Evolutionary conservation across 2,113 vertebrate species (phyloP).

Genomic region (Erythrocebus patas): DNA sequence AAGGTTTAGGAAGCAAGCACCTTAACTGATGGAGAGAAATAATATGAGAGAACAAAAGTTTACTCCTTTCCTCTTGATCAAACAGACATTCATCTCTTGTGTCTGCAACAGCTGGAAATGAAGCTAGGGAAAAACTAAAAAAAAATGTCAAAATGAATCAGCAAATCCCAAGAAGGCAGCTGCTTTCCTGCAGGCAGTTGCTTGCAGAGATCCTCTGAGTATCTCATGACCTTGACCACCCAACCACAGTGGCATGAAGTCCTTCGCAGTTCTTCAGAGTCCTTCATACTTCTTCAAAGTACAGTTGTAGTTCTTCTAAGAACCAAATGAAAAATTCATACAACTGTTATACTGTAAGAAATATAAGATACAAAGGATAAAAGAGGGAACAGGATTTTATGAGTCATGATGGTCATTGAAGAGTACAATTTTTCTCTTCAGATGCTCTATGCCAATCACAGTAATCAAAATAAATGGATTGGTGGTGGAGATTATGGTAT

Average conservation of each 20-base stretch:
- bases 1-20: not conserved
- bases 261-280: not conserved
- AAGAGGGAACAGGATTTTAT: not conserved
- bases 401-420: not conserved
- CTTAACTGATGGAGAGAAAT: not conserved
- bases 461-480: not conserved
- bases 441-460: not conserved
- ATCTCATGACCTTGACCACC: not conserved
- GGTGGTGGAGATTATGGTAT: not conserved
- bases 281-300: not conserved
- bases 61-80: not conserved
- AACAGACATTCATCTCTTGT: not conserved
- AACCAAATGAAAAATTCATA: not conserved
- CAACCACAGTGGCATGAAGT: not conserved
- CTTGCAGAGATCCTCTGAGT: not conserved
- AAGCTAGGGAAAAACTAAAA: not conserved
- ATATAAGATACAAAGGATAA: not conserved
- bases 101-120: not conserved
- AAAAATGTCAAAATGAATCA: not conserved
- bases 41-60: not conserved
- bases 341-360: not conserved
- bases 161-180: not conserved
- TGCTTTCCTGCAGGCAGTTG: not conserved
- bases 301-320: not conserved
- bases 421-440: not conserved